Evolutionary conservation across 1,140 invertebrate genomes (phyloP).

Genomic region (Drosophila willistoni): DNA sequence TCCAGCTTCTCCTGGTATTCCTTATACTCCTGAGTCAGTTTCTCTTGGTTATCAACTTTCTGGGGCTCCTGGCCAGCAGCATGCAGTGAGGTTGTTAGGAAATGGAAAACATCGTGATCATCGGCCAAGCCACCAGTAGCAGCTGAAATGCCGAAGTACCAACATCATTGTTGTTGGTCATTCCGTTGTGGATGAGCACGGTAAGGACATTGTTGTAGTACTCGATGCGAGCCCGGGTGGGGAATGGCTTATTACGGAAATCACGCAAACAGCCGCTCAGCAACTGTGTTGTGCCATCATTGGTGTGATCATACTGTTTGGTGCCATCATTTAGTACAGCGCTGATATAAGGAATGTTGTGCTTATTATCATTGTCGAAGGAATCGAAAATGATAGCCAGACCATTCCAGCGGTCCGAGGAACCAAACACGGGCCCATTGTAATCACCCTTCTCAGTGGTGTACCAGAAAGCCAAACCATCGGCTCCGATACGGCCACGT

Average conservation of each 20-base stretch:
- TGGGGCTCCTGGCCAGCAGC: conserved; percentile 84
- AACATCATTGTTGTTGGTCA: conserved; percentile 96
- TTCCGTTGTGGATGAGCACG: conserved; percentile 96
- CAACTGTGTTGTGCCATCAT: conserved; percentile 96
- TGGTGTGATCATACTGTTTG: conserved; percentile 96
- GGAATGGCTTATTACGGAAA: conserved; percentile 99
- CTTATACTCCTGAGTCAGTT: conserved; percentile 95
- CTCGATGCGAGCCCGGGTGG: conserved; percentile 95
- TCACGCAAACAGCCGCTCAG: conserved; percentile 97
- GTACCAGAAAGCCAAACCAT: conserved; percentile 99
- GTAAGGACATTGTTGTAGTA: conserved; percentile 97
- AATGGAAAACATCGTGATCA: conserved; percentile 97
- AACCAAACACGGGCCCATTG: conserved; percentile 97
- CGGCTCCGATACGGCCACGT: conserved; percentile 97
- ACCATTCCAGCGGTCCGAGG: conserved; percentile 97
- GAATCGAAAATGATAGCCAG: conserved; percentile 98
- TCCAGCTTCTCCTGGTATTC: conserved; percentile 97
- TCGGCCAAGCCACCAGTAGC: conserved; percentile 95
- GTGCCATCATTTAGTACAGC: conserved; percentile 98
- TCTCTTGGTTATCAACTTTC: conserved; percentile 89
- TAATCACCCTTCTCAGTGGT: conserved; percentile 92
- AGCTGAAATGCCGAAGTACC: conserved; percentile 98
- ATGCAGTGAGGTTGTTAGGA: conserved; percentile 93
- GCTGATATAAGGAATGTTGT: conserved; percentile 99
- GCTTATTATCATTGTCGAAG: conserved; percentile 99